A percentile compares a stretch with the other conserved stretches of the same genome.
phyloP scores from a whole-genome alignment of 2,797 vertebrate species.

The Bovichtus variegatus region DNA sequence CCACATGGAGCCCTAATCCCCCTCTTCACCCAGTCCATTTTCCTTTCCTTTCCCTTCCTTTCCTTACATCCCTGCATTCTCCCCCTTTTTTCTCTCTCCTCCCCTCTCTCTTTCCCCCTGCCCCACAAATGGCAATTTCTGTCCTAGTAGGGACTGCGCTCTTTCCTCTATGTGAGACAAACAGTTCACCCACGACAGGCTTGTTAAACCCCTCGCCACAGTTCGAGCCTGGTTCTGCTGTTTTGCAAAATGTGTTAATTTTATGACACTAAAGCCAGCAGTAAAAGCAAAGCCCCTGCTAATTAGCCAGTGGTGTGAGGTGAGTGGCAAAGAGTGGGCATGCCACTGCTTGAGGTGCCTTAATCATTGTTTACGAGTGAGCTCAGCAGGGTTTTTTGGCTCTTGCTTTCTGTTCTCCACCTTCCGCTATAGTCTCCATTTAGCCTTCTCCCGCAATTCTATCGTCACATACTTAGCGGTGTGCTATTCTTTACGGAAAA shows the following conservation, averaged over 20 bases:
- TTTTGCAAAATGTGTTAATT: conserved; percentile 85
- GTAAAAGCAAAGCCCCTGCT: conserved; percentile 81
- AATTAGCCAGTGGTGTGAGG: conserved; percentile 81
- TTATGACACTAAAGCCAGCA: conserved; percentile 78
- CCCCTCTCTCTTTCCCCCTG: conserved; percentile 3
- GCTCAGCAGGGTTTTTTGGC: conserved; percentile 74
- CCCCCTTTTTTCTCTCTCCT: not conserved
- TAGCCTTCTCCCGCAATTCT: conserved; percentile 41
- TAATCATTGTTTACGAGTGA: conserved; percentile 82
- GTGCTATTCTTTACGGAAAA: conserved; percentile 41
- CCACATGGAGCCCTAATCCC: conserved; percentile 83
- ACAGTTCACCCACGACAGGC: conserved; percentile 75
- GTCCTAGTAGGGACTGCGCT: conserved; percentile 66
- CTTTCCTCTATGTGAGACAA: conserved; percentile 64
- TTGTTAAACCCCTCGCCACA: conserved; percentile 78
- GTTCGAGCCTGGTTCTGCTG: conserved; percentile 69
- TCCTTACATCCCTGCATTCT: conserved; percentile 39
- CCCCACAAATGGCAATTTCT: conserved; percentile 59
- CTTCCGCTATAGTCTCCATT: conserved; percentile 58
- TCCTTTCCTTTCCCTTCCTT: conserved; percentile 55
- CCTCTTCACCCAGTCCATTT: conserved; percentile 68
- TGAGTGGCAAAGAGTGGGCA: conserved; percentile 80
- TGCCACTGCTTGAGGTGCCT: conserved; percentile 73
- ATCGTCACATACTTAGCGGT: conserved; percentile 16
- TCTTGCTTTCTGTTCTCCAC: conserved; percentile 56